Conservation (phyloP, 2,888 invertebrate genomes). For the Muschampia plurimacula region DNA sequence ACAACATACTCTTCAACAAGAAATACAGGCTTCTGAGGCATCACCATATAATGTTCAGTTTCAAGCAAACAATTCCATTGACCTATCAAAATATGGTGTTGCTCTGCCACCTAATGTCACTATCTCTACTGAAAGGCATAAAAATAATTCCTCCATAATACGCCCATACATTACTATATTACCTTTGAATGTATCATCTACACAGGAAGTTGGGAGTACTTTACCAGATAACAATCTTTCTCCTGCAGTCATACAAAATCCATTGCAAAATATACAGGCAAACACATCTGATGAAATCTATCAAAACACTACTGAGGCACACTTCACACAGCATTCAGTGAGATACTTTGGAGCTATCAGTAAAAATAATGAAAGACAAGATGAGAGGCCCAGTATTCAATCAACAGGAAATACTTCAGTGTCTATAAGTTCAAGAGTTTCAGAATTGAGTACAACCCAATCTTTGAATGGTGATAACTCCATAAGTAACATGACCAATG, state of each 20-base stretch:
- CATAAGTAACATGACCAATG: not conserved
- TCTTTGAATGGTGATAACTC: conserved; percentile 1
- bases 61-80: not conserved
- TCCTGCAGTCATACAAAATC: not conserved
- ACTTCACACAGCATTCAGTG: not conserved
- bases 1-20: too few relatives aligned
- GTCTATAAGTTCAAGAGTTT: not conserved
- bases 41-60: not conserved
- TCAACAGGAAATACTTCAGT: not conserved
- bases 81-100: not conserved
- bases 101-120: not conserved
- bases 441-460: not conserved
- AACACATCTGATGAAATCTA: not conserved
- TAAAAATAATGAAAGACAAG: not conserved
- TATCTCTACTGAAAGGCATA: not conserved
- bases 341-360: not conserved
- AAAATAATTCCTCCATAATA: not conserved
- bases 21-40: not conserved
- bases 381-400: not conserved
- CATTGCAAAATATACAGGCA: not conserved
- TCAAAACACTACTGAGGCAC: not conserved
- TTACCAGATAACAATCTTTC: not conserved
- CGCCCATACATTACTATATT: not conserved
- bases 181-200: not conserved
- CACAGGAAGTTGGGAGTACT: not conserved